Conservation (phyloP, 2,797 vertebrate species). For the Tapirus indicus region DNA sequence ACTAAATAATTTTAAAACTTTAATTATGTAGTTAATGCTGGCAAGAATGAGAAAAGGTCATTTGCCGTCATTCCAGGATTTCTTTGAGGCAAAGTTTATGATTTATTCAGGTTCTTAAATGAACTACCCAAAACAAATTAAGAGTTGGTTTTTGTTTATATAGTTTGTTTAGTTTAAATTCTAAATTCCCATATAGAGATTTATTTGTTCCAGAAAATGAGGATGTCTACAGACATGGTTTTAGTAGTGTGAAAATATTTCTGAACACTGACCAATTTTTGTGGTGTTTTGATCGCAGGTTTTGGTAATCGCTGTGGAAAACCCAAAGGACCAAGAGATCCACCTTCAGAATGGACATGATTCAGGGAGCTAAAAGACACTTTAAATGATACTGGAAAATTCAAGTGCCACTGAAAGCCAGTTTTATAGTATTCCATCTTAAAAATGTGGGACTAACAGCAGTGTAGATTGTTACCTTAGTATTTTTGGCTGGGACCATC, state of each 20-base stretch:
- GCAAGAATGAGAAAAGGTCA: constrained; percentile 31
- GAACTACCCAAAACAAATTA: neutral
- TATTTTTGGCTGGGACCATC: constrained; percentile 91
- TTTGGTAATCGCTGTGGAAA: constrained; percentile 95
- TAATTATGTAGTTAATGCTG: neutral
- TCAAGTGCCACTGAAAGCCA: constrained; percentile 91
- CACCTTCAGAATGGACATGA: constrained; percentile 97
- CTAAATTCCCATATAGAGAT: neutral
- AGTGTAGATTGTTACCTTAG: constrained; percentile 91
- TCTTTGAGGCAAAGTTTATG: constrained; percentile 6
- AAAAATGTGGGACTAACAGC: constrained; percentile 88
- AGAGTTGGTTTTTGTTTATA: neutral
- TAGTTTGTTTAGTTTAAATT: neutral
- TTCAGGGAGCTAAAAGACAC: constrained; percentile 85
- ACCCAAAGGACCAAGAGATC: constrained; percentile 95
- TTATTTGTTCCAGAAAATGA: constrained; percentile 29
- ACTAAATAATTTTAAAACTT: constrained; percentile 14
- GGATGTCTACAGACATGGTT: neutral
- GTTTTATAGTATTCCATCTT: constrained; percentile 87
- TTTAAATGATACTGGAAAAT: constrained; percentile 88
- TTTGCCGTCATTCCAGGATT: neutral
- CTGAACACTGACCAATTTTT: constrained; percentile 34
- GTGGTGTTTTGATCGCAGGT: constrained; percentile 87
- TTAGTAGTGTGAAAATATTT: neutral
- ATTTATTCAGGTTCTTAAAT: constrained; percentile 39